Evolutionary conservation across 2,797 vertebrate species (phyloP).

Genomic region (Sphenopsis melanotis): DNA sequence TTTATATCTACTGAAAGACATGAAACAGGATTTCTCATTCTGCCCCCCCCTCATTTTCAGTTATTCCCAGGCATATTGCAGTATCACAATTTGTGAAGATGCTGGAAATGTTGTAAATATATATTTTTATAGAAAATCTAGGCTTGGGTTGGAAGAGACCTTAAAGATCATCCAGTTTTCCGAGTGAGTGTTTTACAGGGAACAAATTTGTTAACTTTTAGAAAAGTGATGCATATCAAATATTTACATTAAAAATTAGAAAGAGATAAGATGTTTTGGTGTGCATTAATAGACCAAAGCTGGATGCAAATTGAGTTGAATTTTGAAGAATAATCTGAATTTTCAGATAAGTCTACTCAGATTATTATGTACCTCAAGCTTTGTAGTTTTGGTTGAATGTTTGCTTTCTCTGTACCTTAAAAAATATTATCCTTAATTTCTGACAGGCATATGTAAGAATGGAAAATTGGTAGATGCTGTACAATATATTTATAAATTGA

Average conservation of each 20-base stretch:
- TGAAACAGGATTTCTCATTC: background rate
- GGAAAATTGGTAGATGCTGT: background rate
- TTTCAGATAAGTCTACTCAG: background rate
- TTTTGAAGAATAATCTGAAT: background rate
- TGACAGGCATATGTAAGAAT: background rate
- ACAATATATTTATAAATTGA: background rate
- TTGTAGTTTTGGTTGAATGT: background rate
- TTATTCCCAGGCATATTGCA: background rate
- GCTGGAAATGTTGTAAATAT: background rate
- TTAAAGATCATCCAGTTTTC: background rate
- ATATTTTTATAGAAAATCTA: background rate
- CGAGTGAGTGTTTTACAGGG: background rate
- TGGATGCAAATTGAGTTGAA: background rate
- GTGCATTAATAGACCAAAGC: background rate
- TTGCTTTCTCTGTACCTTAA: background rate
- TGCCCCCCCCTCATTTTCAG: accelerated
- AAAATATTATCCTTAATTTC: background rate
- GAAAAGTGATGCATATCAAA: background rate
- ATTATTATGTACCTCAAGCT: background rate
- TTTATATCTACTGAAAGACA: background rate
- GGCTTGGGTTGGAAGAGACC: background rate
- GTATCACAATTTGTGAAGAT: background rate
- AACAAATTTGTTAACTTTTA: background rate
- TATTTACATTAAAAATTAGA: background rate
- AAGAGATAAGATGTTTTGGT: background rate